These are phyloP conservation scores for Zapus hudsonius DNA, from an alignment of 2,113 vertebrate species.

Conservation along the genomic window DNA sequence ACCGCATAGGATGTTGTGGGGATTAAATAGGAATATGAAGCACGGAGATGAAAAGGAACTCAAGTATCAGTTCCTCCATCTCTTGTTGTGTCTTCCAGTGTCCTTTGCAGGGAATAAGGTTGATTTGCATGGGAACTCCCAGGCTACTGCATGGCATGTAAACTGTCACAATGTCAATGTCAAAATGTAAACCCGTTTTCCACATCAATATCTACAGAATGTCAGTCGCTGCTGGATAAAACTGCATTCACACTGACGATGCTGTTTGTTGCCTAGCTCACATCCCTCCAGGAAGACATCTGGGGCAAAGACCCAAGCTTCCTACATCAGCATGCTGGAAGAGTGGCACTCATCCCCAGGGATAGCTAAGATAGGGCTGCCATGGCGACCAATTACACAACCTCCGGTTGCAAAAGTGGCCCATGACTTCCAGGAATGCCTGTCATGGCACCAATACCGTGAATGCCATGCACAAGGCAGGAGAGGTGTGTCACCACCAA, in stretches of 20 bases:
- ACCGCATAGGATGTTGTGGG: not conserved
- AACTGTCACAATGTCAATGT: not conserved
- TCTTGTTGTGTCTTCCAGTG: not conserved
- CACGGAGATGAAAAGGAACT: not conserved
- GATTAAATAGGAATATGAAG: not conserved
- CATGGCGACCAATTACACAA: not conserved
- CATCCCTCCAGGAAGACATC: not conserved
- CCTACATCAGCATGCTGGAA: not conserved
- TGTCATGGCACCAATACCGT: not conserved
- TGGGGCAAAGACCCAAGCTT: not conserved
- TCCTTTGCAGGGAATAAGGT: not conserved
- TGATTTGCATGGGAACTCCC: not conserved
- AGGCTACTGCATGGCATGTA: not conserved
- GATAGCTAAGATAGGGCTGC: not conserved
- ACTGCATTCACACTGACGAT: not conserved
- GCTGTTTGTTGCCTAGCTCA: not conserved
- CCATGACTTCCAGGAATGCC: not conserved
- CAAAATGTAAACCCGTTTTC: not conserved
- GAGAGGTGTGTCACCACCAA: not conserved
- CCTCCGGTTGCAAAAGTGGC: not conserved
- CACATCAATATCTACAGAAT: not conserved
- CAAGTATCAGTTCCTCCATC: not conserved
- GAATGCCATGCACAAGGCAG: not conserved
- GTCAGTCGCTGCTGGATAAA: not conserved
- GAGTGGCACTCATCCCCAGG: not conserved